These are phyloP conservation scores for Forbesichthys agassizii DNA, from an alignment of 2,113 vertebrate species.

Conservation along the genomic window DNA sequence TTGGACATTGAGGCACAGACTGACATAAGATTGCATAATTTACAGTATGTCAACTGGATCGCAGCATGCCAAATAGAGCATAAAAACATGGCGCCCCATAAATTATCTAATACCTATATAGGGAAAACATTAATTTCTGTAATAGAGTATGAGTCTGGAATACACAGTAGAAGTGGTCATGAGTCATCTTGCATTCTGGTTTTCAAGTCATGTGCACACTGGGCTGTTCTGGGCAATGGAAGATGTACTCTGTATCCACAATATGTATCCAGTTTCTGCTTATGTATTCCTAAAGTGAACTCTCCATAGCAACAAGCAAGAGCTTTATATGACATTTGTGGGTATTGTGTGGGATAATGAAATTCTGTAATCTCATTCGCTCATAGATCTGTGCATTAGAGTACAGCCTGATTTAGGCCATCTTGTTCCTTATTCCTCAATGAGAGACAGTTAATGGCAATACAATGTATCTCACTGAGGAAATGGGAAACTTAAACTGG, in stretches of 20 bases:
- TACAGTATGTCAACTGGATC: no score
- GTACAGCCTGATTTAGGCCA: slow-evolving; percentile 11
- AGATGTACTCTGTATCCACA: slow-evolving; percentile 53
- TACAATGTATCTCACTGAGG: slow-evolving; percentile 14
- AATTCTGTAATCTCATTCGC: slow-evolving; percentile 52
- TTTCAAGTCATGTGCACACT: slow-evolving; percentile 21
- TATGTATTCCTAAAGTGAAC: slow-evolving; percentile 55
- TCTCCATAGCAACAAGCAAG: slow-evolving; percentile 73
- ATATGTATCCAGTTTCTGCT: slow-evolving; percentile 59
- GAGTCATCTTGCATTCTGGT: slow-evolving; percentile 13
- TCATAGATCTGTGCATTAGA: slow-evolving; percentile 18
- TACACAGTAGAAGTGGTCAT: slow-evolving; percentile 23
- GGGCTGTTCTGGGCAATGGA: slow-evolving; percentile 33
- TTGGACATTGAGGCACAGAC: no score
- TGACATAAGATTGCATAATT: no score
- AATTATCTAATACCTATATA: no score
- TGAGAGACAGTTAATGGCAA: slow-evolving; percentile 38
- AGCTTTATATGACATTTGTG: slow-evolving; percentile 56
- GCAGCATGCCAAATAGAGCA: no score
- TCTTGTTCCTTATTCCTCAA: slow-evolving; percentile 16
- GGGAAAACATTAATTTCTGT: no score
- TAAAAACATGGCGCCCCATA: no score
- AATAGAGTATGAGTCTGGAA: slow-evolving; percentile 31
- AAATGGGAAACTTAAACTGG: slow-evolving; percentile 13
- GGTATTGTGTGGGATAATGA: slow-evolving; percentile 57